Evolutionary conservation across 2,888 invertebrate genomes (phyloP), one percentile per base, ranked within the genome.

Genomic region (Neoscelio sp.): DNA sequence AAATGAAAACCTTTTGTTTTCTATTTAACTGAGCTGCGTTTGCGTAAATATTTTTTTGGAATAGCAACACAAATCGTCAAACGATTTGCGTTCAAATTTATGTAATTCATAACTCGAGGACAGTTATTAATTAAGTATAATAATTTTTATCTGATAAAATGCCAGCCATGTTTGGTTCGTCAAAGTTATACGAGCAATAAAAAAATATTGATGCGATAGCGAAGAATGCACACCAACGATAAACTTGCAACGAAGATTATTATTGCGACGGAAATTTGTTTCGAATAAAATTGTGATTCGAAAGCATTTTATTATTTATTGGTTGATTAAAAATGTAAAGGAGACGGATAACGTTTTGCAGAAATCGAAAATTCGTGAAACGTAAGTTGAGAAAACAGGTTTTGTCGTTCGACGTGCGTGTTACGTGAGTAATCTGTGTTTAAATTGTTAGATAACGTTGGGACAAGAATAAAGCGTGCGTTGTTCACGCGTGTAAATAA

Each of bases 371-470:
- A 5, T 33, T 10, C 33, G 4, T 26, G 28, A 30, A 13, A 30
- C n/a, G n/a, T n/a, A n/a, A 40, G 20, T 30, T 18, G 44, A 46
- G 58, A 68, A 70, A 58, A 70, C 58, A 28, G 50, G 68, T 58
- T 70, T 58, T n/a, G 33, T 23, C 50, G 28, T 58, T 58, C 20
- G 40, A 58, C 20, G 28, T 23, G 38, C 52, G 23, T 58, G n/a
- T 70, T 70, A 48, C 40, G 38, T 40, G 20, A 26, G 38, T 58
- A 58, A 70, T 70, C 68, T 50, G 68, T 50, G 30, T 58, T 50
- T 58, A 70, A 50, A 58, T 58, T 48, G 20, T 70, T 70, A 70
- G 58, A 70, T 70, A 70, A 70, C 40, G 50, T 52, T 18, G 8
- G 4, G 70, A 58, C 50, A 58, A 17, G 70, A 70, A 58, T 60